Evolutionary conservation across 2,888 invertebrate genomes (phyloP), one percentile per base, ranked within the genome.

Genomic region (Lepidocyrtoides sp.): DNA sequence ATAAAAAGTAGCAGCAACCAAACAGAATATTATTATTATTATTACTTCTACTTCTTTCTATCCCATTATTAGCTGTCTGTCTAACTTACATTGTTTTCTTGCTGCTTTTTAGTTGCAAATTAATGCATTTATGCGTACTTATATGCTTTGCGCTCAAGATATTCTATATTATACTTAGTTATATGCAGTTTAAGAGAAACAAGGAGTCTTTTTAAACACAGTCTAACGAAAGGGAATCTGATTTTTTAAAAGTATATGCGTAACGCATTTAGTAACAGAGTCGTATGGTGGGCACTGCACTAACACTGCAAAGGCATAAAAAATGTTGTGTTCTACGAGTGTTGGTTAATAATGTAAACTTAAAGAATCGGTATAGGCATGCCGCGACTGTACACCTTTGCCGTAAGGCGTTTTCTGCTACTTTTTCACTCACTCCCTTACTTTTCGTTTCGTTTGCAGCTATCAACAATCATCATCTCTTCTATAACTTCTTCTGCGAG

Each of bases 371-470:
- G 72, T n/a, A 72, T 41, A 75, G 20, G 26, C 75, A 44, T 75
- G 17, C 66, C 20, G n/a, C 17, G 41, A 2, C 0, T 29, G 63
- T 82, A 32, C 82, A 32, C 82, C 41, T 84, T 69, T 51, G 84
- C 86, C 48, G 77, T 63, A 44, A 85, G 85, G 85, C 85, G 85
- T 85, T 85, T n/a, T 44, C 69, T 84, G 51, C 29, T 48, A 66
- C 69, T 84, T n/a, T n/a, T n/a, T 26, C 29, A 66, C 2, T 32
- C 12, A 66, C 10, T 32, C n/a, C n/a, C n/a, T n/a, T n/a, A n/a
- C n/a, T n/a, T n/a, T n/a, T n/a, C n/a, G n/a, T n/a, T 29, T 44
- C 17, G 20, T 60, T 44, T 5, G 14, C 20, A 32, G n/a, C 41
- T 7, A 17, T 0, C 72, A 41, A 36, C 26, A 23, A 60, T 20